These are phyloP conservation scores for Phyllostomus discolor DNA, from an alignment of 2,113 vertebrate genomes.

Conservation along the genomic window DNA sequence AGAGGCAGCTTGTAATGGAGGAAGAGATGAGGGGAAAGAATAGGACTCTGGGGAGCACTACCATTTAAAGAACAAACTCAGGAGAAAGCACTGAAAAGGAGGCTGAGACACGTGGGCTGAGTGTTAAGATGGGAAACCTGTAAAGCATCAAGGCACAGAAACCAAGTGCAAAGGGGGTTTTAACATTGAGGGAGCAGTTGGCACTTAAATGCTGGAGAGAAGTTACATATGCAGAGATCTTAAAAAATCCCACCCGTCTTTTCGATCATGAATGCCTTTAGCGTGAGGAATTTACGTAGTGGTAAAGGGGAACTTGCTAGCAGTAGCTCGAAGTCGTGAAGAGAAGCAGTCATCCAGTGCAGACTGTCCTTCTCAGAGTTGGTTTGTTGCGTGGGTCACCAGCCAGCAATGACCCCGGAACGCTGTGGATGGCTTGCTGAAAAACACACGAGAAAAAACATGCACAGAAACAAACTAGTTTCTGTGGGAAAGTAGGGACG, in stretches of 20 bases:
- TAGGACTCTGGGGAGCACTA: neutral
- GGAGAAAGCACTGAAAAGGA: neutral
- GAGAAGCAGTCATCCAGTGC: neutral
- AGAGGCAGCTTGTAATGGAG: neutral
- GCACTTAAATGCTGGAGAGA: neutral
- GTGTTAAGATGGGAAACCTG: neutral
- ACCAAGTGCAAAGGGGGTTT: neutral
- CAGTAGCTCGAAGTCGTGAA: neutral
- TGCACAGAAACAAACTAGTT: too few relatives aligned
- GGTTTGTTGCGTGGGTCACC: too few relatives aligned
- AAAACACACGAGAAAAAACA: too few relatives aligned
- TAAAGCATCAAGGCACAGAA: neutral
- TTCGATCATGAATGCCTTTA: neutral
- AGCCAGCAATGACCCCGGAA: too few relatives aligned
- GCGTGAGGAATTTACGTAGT: neutral
- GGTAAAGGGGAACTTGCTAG: neutral
- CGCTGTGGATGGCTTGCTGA: too few relatives aligned
- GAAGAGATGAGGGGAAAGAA: neutral
- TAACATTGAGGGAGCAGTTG: neutral
- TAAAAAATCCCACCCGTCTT: neutral
- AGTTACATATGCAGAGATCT: neutral
- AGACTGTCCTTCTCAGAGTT: neutral
- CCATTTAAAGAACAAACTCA: neutral
- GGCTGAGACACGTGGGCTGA: neutral
- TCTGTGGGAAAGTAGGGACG: too few relatives aligned